phyloP scores from a whole-genome alignment of 2,113 vertebrate genomes.

The Pogona vitticeps region DNA sequence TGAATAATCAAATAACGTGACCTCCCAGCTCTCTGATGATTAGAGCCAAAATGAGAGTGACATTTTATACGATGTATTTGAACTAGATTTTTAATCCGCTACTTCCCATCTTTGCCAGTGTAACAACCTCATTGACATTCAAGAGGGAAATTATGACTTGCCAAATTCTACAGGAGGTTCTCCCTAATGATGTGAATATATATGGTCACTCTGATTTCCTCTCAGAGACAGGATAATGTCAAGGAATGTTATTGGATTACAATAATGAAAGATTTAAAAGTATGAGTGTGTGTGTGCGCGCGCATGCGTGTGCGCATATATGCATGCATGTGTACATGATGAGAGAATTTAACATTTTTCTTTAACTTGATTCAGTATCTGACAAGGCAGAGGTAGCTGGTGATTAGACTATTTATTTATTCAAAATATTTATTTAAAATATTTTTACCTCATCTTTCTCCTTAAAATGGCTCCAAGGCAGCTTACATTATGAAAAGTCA shows the following conservation, averaged over 20 bases:
- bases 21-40: background rate
- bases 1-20: background rate
- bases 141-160: background rate
- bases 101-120: background rate
- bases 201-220: fast-evolving
- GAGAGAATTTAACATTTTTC: background rate
- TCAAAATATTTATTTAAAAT: no score
- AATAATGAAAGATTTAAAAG: background rate
- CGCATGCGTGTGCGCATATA: no score
- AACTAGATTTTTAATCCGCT: background rate
- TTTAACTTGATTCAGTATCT: background rate
- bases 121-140: background rate
- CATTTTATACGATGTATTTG: conserved; percentile 30
- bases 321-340: background rate
- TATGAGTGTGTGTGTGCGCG: background rate
- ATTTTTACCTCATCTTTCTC: no score
- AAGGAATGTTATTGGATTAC: background rate
- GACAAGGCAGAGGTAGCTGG: background rate
- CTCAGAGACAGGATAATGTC: background rate
- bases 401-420: background rate
- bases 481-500: no score
- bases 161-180: background rate
- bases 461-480: no score
- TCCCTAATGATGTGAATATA: background rate
- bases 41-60: conserved; percentile 19